Evolutionary conservation across 1,140 invertebrate species (phyloP).

Genomic region (Holotrichia oblita): DNA sequence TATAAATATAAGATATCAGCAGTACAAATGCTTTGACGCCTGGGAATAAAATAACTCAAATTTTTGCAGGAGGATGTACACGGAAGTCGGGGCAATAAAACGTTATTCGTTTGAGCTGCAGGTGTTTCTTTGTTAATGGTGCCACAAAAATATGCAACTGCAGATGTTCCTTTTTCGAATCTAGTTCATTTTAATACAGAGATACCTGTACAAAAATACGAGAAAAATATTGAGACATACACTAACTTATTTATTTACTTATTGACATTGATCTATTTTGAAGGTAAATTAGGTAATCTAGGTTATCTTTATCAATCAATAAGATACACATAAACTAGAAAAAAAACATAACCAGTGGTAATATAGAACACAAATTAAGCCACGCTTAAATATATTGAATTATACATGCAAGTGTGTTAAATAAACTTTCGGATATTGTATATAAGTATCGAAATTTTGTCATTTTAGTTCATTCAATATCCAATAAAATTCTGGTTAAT

Average conservation of each 20-base stretch:
- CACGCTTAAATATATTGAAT: neutral
- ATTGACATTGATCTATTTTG: constrained; percentile 12
- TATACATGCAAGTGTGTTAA: neutral
- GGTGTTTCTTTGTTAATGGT: no score
- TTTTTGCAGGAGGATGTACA: no score
- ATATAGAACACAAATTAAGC: neutral
- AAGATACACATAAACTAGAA: neutral
- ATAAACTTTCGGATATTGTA: neutral
- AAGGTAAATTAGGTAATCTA: neutral
- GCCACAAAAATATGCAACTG: no score
- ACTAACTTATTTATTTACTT: neutral
- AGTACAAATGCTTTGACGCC: no score
- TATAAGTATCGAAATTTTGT: neutral
- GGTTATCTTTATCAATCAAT: constrained; percentile 2
- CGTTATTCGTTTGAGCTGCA: no score
- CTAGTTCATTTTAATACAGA: no score
- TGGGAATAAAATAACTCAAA: no score
- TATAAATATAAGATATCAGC: no score
- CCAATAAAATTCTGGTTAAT: neutral
- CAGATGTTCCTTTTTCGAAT: no score
- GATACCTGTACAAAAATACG: no score
- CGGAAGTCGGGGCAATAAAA: no score
- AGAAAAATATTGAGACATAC: no score
- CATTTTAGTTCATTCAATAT: neutral
- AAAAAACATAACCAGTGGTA: neutral